Percentiles rank a stretch among this genome's conserved stretches.
phyloP scores from a whole-genome alignment of 2,797 vertebrate genomes.

The Pipistrellus pygmaeus region DNA sequence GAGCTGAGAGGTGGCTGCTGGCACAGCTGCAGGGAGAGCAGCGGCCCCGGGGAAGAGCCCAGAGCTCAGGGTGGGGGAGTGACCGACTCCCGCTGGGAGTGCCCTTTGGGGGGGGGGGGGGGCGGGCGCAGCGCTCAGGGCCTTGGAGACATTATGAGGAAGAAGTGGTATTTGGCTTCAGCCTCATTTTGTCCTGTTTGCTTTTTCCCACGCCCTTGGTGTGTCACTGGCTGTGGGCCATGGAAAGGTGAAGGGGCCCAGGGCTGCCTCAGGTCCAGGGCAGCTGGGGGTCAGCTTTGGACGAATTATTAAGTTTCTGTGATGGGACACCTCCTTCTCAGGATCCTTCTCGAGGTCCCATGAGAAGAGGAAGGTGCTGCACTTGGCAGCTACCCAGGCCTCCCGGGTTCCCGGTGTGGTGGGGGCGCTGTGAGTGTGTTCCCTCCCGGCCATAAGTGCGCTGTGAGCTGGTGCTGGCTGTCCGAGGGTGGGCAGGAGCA shows the following conservation, averaged over 20 bases:
- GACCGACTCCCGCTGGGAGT: fast-evolving
- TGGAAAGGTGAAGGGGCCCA: not conserved
- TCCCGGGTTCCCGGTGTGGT: not conserved
- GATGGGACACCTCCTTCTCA: not conserved
- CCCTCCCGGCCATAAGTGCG: too few species aligned
- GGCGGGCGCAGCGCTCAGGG: fast-evolving
- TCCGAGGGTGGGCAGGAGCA: not conserved
- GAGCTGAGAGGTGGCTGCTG: not conserved
- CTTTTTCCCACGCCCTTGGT: not conserved
- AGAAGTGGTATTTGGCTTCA: not conserved
- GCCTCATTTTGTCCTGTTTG: not conserved
- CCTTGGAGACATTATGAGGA: not conserved
- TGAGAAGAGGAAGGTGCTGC: fast-evolving
- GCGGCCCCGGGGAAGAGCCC: fast-evolving
- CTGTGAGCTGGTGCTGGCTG: not conserved
- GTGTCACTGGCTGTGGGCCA: not conserved
- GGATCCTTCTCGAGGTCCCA: fast-evolving
- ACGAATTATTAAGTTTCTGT: not conserved
- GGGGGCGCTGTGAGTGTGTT: too few species aligned
- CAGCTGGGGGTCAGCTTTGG: not conserved
- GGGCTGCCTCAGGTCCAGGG: not conserved
- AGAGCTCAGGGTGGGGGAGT: fast-evolving
- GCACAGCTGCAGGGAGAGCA: not conserved
- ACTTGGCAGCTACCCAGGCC: too few species aligned
- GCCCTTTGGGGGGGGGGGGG: too few species aligned